Conservation (phyloP, 2,888 invertebrate species). For the Campoplex nolae region DNA sequence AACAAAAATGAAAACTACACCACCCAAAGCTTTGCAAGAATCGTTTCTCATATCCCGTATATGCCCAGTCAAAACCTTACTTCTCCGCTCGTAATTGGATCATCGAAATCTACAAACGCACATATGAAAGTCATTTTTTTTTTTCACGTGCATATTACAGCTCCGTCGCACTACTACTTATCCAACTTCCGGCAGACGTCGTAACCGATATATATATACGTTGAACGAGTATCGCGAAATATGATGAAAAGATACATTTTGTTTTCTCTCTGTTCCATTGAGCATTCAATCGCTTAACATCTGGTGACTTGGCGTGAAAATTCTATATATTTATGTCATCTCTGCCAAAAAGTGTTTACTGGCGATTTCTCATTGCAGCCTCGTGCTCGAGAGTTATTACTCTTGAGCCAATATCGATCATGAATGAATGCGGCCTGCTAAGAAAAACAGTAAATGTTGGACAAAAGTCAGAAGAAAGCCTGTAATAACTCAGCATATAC, state of each 20-base stretch:
- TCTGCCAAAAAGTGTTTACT: constrained; percentile 33
- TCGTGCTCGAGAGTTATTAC: constrained; percentile 3
- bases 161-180: not conserved
- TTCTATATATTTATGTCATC: constrained; percentile 25
- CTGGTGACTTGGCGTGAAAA: constrained; percentile 42
- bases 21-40: constrained; percentile 17
- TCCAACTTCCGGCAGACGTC: constrained; percentile 47
- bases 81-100: constrained; percentile 58
- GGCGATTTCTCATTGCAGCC: not conserved
- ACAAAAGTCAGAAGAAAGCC: not conserved
- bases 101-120: constrained; percentile 24
- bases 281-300: constrained; percentile 12
- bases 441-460: not conserved
- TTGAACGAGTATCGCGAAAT: not conserved
- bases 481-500: not conserved
- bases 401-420: constrained; percentile 5
- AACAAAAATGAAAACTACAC: constrained; percentile 7
- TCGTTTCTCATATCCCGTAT: constrained; percentile 42
- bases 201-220: constrained; percentile 22
- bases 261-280: not conserved
- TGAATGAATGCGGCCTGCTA: not conserved
- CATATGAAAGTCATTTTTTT: constrained; percentile 9
- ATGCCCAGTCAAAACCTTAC: constrained; percentile 47
- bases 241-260: constrained; percentile 10
- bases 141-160: not conserved